phyloP scores from a whole-genome alignment of 2,888 invertebrate genomes.

The Zaprionus lineosus region DNA sequence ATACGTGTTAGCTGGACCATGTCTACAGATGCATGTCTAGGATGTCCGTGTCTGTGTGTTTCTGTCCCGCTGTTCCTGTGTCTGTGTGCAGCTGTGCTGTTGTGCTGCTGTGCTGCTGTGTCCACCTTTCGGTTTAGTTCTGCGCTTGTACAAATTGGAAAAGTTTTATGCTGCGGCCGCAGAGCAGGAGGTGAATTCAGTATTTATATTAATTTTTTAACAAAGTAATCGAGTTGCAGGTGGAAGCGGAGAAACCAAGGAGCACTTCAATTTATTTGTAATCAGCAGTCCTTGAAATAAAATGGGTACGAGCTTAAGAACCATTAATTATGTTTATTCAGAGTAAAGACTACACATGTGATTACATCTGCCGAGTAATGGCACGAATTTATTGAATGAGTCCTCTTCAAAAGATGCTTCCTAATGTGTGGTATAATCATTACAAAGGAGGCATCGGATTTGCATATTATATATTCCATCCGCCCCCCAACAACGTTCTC shows the following conservation, averaged over 20 bases:
- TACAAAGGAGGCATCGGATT: constrained; percentile 61
- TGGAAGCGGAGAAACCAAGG: constrained; percentile 1
- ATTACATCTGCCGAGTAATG: not conserved
- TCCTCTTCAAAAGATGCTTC: constrained; percentile 13
- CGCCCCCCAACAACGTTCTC: constrained; percentile 17
- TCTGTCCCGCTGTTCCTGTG: constrained; percentile 17
- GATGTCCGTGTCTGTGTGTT: constrained; percentile 15
- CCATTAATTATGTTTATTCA: constrained; percentile 40
- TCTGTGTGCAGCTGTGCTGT: constrained; percentile 25
- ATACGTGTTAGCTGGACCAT: constrained; percentile 8
- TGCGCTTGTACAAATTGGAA: constrained; percentile 63
- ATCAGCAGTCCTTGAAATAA: constrained; percentile 5
- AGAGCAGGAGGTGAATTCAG: constrained; percentile 23
- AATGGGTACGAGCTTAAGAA: constrained; percentile 32
- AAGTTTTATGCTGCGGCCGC: constrained; percentile 55
- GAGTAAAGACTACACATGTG: not conserved
- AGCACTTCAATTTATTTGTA: constrained; percentile 47
- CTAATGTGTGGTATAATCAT: constrained; percentile 54
- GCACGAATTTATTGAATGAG: not conserved
- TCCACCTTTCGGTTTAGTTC: constrained; percentile 33
- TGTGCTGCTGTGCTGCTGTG: constrained; percentile 14
- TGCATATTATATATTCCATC: constrained; percentile 62
- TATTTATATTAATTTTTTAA: constrained; percentile 59
- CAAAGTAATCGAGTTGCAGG: constrained; percentile 31
- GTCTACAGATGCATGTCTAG: constrained; percentile 34